Base-by-base conservation (phyloP, 2,888 invertebrate genomes). In the Plagiodera versicolora region DNA sequence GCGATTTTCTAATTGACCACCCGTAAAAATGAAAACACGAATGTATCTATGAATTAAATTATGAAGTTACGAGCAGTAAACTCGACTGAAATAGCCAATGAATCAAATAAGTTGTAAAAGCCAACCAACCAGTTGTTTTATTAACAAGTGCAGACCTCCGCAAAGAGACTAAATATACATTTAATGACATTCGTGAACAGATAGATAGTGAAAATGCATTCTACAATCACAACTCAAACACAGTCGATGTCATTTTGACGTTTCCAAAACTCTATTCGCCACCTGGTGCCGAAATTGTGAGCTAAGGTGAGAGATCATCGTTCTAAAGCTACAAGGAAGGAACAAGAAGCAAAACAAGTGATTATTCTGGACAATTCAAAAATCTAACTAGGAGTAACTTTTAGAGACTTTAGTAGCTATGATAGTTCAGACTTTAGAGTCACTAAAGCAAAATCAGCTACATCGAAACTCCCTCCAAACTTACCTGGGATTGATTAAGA, bases 141-240 rank as follows among this genome's bases (percentile, higher is more conserved):
- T 20, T 53, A 44, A 20, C 53, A 53, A 53, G 39, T 52, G 8
- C 39, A 39, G 53, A 53, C 53, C 53, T 53, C 53, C 53, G 17
- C 53, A 24, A 28, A 24, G 53, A 53, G 53, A 53, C 45, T 53
- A 53, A 53, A 53, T 53, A 53, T 53, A 53, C 14, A 53, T 45
- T 53, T 30, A n/a, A 17, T 20, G 39, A 19, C 44, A 53, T 44
- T 18, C 18, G 28, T 45, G 44, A 53, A 18, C 44, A 11, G 19
- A 39, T 14, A 39, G 11, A 14, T 14, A 39, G 39, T 39, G 39
- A 39, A 39, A 32, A 32, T 32, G 11, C 32, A 32, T 10, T 32
- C 2, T 32, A 10, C 14, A 9, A 14, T 14, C n/a, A 39, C 11
- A 14, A 39, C 14, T 39, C 39, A 39, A 11, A 39, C 39, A 39